These are phyloP conservation scores for Meiosimyza platycephala DNA, from an alignment of 2,888 invertebrate genomes.

Conservation along the genomic window DNA sequence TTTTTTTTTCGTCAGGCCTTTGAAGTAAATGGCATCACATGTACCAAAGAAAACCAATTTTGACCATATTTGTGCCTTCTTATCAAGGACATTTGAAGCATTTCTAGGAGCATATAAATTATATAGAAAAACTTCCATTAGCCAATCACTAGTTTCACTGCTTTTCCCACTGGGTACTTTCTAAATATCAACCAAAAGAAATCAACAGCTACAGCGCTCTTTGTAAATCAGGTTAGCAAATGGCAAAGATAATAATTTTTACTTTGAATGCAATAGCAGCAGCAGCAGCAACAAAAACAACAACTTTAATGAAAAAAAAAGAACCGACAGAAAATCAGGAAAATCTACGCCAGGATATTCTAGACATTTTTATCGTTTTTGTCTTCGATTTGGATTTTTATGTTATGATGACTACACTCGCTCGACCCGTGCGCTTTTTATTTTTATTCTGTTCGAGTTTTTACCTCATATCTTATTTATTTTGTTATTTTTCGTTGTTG, in stretches of 20 bases:
- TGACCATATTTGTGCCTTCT: too few relatives aligned
- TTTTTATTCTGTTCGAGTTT: constrained; percentile 46
- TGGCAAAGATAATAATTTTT: constrained; percentile 59
- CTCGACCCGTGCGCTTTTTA: constrained; percentile 1
- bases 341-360: constrained; percentile 55
- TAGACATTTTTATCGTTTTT: constrained; percentile 66
- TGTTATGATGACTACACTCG: constrained; percentile 21
- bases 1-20: too few relatives aligned
- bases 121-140: too few relatives aligned
- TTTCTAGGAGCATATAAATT: too few relatives aligned
- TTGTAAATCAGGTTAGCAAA: constrained; percentile 59
- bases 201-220: constrained; percentile 5
- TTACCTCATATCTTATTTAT: constrained; percentile 37
- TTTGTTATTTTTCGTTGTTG: constrained; percentile 14
- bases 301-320: background rate
- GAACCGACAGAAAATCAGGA: constrained; percentile 50
- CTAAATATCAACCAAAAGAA: background rate
- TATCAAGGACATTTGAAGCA: too few relatives aligned
- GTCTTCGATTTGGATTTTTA: constrained; percentile 59
- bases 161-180: background rate
- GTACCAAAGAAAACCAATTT: too few relatives aligned
- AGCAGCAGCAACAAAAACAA: background rate
- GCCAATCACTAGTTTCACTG: too few relatives aligned
- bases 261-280: constrained; percentile 41
- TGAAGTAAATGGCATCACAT: too few relatives aligned